Evolutionary conservation across 2,888 invertebrate genomes (phyloP).

Genomic region (Synanthedon myopaeformis): DNA sequence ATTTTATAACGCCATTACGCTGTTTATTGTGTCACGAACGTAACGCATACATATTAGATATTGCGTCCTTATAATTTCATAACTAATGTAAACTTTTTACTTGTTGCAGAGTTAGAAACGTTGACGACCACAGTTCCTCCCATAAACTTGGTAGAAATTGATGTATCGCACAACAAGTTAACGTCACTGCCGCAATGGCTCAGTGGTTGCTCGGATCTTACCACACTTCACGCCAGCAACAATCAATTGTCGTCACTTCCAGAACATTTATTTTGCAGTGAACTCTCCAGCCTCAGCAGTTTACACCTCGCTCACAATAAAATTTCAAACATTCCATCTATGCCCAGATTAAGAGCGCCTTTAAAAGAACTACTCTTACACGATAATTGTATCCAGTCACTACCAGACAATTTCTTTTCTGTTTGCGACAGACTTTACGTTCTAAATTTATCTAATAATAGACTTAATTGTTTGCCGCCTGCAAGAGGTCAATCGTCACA

Average conservation of each 20-base stretch:
- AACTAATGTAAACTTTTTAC: background rate
- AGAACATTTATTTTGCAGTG: conserved; percentile 80
- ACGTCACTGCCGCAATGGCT: conserved; percentile 82
- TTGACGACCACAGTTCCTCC: conserved; percentile 79
- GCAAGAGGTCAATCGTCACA: conserved; percentile 72
- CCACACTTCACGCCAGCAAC: conserved; percentile 80
- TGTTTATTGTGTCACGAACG: background rate
- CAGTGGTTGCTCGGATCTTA: conserved; percentile 77
- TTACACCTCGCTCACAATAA: conserved; percentile 84
- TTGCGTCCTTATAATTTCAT: background rate
- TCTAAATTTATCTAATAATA: conserved; percentile 84
- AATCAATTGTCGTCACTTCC: conserved; percentile 78
- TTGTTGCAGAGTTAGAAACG: conserved; percentile 76
- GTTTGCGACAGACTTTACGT: conserved; percentile 74
- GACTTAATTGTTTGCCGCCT: conserved; percentile 76
- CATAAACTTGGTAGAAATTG: conserved; percentile 78
- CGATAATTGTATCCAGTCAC: conserved; percentile 79
- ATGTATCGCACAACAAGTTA: conserved; percentile 83
- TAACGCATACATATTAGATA: no score
- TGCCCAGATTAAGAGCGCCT: conserved; percentile 73
- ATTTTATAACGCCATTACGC: background rate
- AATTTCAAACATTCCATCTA: conserved; percentile 78
- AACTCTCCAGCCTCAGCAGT: conserved; percentile 78
- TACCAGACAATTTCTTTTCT: conserved; percentile 83
- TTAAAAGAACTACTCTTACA: conserved; percentile 80